Evolutionary conservation across 2,797 vertebrate species (phyloP), one percentile per base, ranked within the genome.

Genomic region (Enteromius treurensis): DNA sequence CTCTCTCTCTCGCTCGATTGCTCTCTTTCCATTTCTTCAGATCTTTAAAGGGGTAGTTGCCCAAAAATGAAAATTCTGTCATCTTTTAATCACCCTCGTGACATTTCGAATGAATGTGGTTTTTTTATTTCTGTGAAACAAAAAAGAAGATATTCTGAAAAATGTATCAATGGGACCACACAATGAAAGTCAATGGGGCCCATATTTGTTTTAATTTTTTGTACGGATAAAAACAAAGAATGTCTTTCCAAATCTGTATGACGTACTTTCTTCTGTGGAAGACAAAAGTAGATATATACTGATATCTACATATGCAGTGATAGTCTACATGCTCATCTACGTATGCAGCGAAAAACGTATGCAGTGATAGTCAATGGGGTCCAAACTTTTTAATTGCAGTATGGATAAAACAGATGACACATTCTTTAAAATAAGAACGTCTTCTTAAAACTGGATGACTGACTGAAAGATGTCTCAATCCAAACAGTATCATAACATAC

Each of bases 1-100:
- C 93, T 94, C 85, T 79, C 82, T 32, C 32, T 79, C 29, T 55
- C 13, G 37, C 78, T 55, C 10, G 15, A 62, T 75, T 69, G 6
- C 80, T 69, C 64, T 68, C 81, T 49, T 83, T 76, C 74, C 82
- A 84, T 45, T 78, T 85, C 53, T 49, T 2, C 53, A 68, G 23
- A 17, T 68, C 47, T 55, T 68, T 68, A 55, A 68, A 79, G 42
- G 11, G 26, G 32, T 67, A 65, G 60, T 47, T 79, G 47, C 1
- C 17, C 77, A 23, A 65, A 49, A 78, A 26, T 29, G 4, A 34
- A 75, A 29, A 21, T 32, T 53, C 47, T 74, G 17, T 53, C 71
- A 53, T 21, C 26, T n/a, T 7, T 53, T 74, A 51, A 29, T 51
- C 26, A 73, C 17, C 47, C 19, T 53, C 1, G 0, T 74, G 47